Conservation (phyloP, 2,797 vertebrate species). For the Sebastes steindachneri region DNA sequence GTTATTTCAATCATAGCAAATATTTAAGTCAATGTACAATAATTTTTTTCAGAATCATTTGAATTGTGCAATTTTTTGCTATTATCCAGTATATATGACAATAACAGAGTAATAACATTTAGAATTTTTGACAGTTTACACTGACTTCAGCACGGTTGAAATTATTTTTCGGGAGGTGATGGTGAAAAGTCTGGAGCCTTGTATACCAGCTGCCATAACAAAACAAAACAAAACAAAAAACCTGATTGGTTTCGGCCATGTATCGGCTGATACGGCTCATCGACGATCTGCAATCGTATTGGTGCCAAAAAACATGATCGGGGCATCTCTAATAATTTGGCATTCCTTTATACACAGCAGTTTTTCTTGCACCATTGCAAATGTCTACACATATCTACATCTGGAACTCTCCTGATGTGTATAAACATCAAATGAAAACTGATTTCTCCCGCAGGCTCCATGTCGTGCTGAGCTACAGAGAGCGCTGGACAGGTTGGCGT, state of each 20-base stretch:
- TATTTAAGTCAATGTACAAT: neutral
- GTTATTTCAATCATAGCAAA: too few relatives aligned
- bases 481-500: slow-evolving; percentile 89
- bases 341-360: neutral
- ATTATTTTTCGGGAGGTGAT: too few relatives aligned
- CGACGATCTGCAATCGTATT: too few relatives aligned
- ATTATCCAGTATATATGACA: neutral
- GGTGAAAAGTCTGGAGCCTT: too few relatives aligned
- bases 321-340: neutral
- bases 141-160: too few relatives aligned
- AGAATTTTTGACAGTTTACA: neutral
- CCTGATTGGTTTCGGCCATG: too few relatives aligned
- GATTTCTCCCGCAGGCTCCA: slow-evolving; percentile 81
- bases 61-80: neutral
- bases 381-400: neutral
- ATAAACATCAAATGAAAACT: neutral
- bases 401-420: neutral
- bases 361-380: neutral
- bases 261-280: too few relatives aligned
- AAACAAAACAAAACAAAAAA: too few relatives aligned
- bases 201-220: too few relatives aligned
- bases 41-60: neutral
- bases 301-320: too few relatives aligned
- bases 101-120: neutral
- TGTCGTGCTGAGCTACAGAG: slow-evolving; percentile 92